Base-by-base conservation (phyloP, 1,140 invertebrate genomes). In the Drosophila willistoni region DNA sequence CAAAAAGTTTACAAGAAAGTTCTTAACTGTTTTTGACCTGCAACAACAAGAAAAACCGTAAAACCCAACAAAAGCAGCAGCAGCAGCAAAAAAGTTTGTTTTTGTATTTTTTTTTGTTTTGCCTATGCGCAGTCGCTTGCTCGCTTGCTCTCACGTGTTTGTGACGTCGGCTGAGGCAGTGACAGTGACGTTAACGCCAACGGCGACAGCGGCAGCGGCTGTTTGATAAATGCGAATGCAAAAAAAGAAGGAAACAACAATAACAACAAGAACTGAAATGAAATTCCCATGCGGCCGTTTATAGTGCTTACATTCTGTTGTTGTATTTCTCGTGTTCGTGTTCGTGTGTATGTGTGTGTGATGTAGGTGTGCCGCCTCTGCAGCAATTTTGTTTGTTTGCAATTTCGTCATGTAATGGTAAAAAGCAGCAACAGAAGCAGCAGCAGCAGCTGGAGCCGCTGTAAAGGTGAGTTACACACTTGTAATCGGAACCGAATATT, bases 211-310 rank as follows among this genome's bases (percentile, higher is more conserved):
- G 68, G 17, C 39, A 17, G 65, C 64, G 68, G 17, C 39, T 33
- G 61, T 77, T 86, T 77, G 70, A 74, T 84, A 79, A 79, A 79
- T 74, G 83, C 65, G 77, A 73, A 83, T 70, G 66, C 73, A 57
- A 36, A 64, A 64, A 55, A 55, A 36, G 6, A 29, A 33, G 34
- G 39, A n/a, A 57, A 39, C 22, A 54, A 22, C 34, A 34, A 56
- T 33, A 39, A 29, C 47, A 56, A 19, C 54, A 59, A 64, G 47
- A 47, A 19, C 54, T 51, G 17, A 51, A 63, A 51, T 51, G 71
- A 84, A 80, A 87, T 89, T 87, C 84, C 84, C 84, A 89, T 74
- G 84, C 77, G 85, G 64, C 80, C 71, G 77, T 80, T 87, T 87
- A 71, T 71, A 72, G 63, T 73, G 78, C 68, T 72, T 84, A 81